These are phyloP conservation scores for Temnothorax longispinosus DNA, from an alignment of 1,140 invertebrate genomes.

Conservation along the genomic window DNA sequence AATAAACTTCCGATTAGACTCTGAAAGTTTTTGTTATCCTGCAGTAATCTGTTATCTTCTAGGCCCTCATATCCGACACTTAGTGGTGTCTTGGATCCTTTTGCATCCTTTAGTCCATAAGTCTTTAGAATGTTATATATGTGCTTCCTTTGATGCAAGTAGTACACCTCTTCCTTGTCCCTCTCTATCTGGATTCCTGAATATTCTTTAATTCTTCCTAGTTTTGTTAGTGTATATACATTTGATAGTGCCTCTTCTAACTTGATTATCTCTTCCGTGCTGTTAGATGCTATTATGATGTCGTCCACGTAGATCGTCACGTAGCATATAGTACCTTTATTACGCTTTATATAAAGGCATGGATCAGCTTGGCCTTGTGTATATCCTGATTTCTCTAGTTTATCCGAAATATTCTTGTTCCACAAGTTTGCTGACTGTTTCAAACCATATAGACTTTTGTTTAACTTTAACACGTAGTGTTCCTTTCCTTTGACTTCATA, in stretches of 20 bases:
- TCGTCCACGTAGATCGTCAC: not conserved
- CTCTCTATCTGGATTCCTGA: not conserved
- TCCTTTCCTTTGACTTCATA: not conserved
- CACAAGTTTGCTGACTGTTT: conserved; percentile 1
- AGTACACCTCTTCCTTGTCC: not conserved
- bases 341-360: not conserved
- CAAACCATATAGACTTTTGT: not conserved
- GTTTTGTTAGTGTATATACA: not conserved
- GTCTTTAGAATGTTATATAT: not conserved
- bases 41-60: not conserved
- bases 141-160: conserved; percentile 7
- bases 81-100: conserved; percentile 21
- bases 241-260: not conserved
- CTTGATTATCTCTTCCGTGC: not conserved
- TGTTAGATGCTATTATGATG: not conserved
- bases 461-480: not conserved
- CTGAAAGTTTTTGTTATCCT: not conserved
- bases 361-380: not conserved
- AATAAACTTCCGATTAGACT: conserved; percentile 6
- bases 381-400: not conserved
- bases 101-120: conserved; percentile 6
- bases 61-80: not conserved
- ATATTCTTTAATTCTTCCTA: conserved; percentile 7
- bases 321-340: not conserved
- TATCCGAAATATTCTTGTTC: not conserved